phyloP scores from a whole-genome alignment of 2,797 vertebrate species.

The Poecilia velifera region DNA sequence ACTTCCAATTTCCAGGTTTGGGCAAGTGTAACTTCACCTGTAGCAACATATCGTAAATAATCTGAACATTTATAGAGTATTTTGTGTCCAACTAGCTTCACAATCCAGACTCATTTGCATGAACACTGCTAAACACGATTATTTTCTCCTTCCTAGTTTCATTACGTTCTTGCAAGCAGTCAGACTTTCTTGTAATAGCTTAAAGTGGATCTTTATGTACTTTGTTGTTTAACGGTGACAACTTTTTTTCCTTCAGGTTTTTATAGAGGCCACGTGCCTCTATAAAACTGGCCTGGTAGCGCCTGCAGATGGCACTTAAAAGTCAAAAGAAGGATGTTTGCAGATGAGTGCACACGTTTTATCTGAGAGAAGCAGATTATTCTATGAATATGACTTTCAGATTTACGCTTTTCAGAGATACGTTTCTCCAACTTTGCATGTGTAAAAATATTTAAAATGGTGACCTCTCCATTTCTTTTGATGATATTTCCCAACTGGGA shows the following conservation, averaged over 20 bases:
- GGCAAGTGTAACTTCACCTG: not conserved
- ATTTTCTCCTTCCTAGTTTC: not conserved
- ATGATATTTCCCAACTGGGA: slow-evolving; percentile 9
- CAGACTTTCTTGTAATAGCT: not conserved
- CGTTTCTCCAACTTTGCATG: no score
- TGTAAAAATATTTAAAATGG: not conserved
- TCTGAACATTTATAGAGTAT: not conserved
- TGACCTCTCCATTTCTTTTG: slow-evolving; percentile 1
- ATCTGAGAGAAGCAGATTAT: not conserved
- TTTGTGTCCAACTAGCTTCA: not conserved
- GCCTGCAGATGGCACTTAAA: not conserved
- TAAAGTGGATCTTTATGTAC: not conserved
- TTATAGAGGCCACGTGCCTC: not conserved
- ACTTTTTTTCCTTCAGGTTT: not conserved
- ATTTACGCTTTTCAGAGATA: not conserved
- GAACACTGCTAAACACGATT: not conserved
- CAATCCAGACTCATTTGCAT: not conserved
- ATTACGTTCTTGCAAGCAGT: slow-evolving; percentile 1
- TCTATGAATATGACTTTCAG: slow-evolving; percentile 16
- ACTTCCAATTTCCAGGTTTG: not conserved
- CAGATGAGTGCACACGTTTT: not conserved
- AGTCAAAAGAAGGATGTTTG: not conserved
- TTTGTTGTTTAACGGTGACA: not conserved
- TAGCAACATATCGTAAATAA: not conserved
- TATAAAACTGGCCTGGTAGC: not conserved